phyloP scores from a whole-genome alignment of 2,888 invertebrate genomes.

The Tachina grossa region DNA sequence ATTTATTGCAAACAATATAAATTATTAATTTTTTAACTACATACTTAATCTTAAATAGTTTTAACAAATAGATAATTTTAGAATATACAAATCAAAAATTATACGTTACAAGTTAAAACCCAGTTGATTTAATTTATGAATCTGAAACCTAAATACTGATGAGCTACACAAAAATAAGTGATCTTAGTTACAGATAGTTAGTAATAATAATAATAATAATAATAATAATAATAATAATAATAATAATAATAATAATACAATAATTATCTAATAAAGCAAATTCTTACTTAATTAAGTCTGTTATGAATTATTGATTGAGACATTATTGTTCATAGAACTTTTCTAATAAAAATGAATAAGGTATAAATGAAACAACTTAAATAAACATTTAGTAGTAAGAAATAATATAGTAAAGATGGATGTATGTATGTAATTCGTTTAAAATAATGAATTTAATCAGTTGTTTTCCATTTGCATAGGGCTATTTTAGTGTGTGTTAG shows the following conservation, averaged over 20 bases:
- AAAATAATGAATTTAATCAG: too few species aligned
- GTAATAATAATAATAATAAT: not conserved
- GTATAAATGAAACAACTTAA: not conserved
- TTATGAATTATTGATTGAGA: conserved; percentile 19
- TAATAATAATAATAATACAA: conserved; percentile 13
- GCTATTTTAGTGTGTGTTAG: too few species aligned
- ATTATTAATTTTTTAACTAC: conserved; percentile 67
- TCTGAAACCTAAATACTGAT: conserved; percentile 47
- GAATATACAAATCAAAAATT: not conserved
- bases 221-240: conserved; percentile 12
- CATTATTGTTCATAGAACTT: conserved; percentile 59
- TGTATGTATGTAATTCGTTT: too few species aligned
- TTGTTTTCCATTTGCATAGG: too few species aligned
- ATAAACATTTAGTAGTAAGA: too few species aligned
- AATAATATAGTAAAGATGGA: too few species aligned
- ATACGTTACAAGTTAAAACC: conserved; percentile 4
- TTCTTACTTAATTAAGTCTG: conserved; percentile 63
- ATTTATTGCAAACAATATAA: conserved; percentile 70
- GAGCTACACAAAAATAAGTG: conserved; percentile 41
- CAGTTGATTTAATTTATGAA: conserved; percentile 16
- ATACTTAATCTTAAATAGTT: conserved; percentile 56
- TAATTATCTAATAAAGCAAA: conserved; percentile 69
- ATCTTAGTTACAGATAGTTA: conserved; percentile 11
- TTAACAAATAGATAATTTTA: conserved; percentile 54
- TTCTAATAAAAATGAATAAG: conserved; percentile 7